These are phyloP conservation scores for Henricia sp. DNA, from an alignment of 53 echinoderm and acorn worm genomes.

Conservation along the genomic window DNA sequence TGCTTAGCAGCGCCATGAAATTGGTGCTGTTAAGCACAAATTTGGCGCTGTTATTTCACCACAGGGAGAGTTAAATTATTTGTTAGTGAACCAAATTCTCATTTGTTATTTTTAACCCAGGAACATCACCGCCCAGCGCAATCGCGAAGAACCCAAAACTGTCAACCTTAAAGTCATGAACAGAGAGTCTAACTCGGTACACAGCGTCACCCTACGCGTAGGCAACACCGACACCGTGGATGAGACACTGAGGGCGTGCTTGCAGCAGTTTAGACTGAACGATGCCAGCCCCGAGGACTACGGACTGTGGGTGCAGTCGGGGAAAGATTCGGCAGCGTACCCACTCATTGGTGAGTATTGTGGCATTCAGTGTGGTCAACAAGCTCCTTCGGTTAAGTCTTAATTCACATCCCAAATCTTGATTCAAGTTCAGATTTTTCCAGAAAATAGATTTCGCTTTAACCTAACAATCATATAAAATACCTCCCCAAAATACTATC, in stretches of 20 bases:
- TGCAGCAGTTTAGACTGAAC: conserved; percentile 80
- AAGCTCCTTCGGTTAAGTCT: no score
- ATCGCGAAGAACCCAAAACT: conserved; percentile 80
- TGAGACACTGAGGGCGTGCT: conserved; percentile 72
- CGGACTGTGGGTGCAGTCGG: conserved; percentile 96
- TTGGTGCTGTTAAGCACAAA: no score
- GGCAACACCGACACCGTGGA: conserved; percentile 68
- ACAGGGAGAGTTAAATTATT: no score
- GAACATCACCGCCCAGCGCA: conserved; percentile 77
- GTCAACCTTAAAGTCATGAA: conserved; percentile 76
- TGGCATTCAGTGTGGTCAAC: no score
- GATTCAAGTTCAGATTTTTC: no score
- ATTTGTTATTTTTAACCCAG: conserved; percentile 50
- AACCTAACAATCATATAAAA: no score
- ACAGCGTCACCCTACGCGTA: conserved; percentile 77
- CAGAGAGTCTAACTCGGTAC: conserved; percentile 60
- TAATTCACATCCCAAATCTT: no score
- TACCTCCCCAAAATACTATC: no score
- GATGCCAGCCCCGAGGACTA: conserved; percentile 69
- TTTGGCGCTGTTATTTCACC: no score
- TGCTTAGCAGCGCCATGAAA: no score
- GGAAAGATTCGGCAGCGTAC: conserved; percentile 84
- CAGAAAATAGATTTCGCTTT: no score
- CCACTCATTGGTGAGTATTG: conserved; percentile 95
- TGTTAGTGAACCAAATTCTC: no score